Evolutionary conservation across 2,888 invertebrate genomes (phyloP).

Genomic region (Neria commutata): DNA sequence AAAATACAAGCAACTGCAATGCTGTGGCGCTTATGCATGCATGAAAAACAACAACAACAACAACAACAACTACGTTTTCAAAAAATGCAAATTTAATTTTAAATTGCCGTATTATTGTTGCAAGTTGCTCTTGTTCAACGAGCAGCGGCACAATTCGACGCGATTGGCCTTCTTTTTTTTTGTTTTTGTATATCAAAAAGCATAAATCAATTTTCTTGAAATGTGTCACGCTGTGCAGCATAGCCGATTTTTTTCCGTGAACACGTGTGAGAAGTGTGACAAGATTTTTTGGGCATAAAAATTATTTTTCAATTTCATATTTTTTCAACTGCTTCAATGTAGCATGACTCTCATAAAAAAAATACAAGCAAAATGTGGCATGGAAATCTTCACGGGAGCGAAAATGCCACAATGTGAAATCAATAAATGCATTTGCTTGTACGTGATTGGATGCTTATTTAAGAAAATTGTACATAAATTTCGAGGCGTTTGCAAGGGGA

Average conservation of each 20-base stretch:
- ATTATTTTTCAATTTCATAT: not conserved
- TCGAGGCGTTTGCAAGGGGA: too few relatives aligned
- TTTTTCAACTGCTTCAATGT: too few relatives aligned
- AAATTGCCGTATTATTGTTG: too few relatives aligned
- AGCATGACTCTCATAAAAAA: too few relatives aligned
- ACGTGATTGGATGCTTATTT: too few relatives aligned
- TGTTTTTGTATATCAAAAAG: not conserved
- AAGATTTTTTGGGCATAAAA: constrained; percentile 30
- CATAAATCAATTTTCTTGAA: too few relatives aligned
- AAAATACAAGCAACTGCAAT: not conserved
- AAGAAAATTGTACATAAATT: too few relatives aligned
- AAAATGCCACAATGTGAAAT: not conserved
- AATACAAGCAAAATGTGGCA: not conserved
- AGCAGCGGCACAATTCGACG: too few relatives aligned
- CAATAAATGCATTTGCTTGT: too few relatives aligned
- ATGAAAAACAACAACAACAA: not conserved
- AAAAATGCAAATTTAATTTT: not conserved
- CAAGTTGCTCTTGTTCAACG: too few relatives aligned
- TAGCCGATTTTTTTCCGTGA: constrained; percentile 14
- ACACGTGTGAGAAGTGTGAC: constrained; percentile 47
- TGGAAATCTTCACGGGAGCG: constrained; percentile 1
- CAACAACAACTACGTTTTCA: too few relatives aligned
- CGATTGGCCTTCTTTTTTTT: not conserved
- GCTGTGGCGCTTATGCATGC: not conserved
- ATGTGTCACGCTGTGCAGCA: too few relatives aligned